A percentile compares a stretch with the other conserved stretches of the same genome.
Evolutionary conservation across 1,140 invertebrate genomes (phyloP).

Genomic region (Musca domestica): DNA sequence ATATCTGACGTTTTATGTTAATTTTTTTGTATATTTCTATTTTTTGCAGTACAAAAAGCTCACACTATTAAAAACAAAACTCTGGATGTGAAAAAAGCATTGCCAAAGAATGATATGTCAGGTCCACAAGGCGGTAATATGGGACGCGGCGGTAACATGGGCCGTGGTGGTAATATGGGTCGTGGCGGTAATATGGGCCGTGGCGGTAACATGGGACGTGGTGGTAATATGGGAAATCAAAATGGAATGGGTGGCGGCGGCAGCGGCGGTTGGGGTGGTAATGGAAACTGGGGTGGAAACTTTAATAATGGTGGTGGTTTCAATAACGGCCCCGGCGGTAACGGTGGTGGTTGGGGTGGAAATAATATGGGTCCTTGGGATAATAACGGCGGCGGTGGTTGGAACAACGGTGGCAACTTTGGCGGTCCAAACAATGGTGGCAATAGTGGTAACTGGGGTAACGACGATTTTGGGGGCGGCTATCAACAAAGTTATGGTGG

Average conservation of each 20-base stretch:
- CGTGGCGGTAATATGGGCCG: constrained; percentile 39
- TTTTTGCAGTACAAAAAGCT: constrained; percentile 66
- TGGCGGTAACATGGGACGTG: constrained; percentile 29
- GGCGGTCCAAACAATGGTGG: constrained; percentile 26
- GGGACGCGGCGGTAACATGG: constrained; percentile 33
- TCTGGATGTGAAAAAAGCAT: constrained; percentile 78
- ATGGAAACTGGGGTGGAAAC: constrained; percentile 66
- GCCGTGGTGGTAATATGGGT: constrained; percentile 52
- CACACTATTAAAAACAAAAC: constrained; percentile 74
- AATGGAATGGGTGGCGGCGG: constrained; percentile 33
- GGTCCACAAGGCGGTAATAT: constrained; percentile 37
- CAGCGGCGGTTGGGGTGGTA: constrained; percentile 43
- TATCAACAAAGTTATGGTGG: constrained; percentile 75
- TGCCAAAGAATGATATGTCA: constrained; percentile 68
- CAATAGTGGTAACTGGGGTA: constrained; percentile 43
- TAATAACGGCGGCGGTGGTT: constrained; percentile 53
- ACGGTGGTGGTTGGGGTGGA: constrained; percentile 48
- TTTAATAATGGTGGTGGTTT: constrained; percentile 57
- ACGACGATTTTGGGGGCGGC: constrained; percentile 67
- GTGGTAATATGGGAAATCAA: constrained; percentile 40
- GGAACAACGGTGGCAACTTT: constrained; percentile 34
- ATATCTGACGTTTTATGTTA: background rate
- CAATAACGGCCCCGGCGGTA: constrained; percentile 36
- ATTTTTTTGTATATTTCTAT: constrained; percentile 27
- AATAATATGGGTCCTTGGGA: constrained; percentile 55